Evolutionary conservation across 2,113 vertebrate genomes (phyloP).

Genomic region (Hipposideros armiger): DNA sequence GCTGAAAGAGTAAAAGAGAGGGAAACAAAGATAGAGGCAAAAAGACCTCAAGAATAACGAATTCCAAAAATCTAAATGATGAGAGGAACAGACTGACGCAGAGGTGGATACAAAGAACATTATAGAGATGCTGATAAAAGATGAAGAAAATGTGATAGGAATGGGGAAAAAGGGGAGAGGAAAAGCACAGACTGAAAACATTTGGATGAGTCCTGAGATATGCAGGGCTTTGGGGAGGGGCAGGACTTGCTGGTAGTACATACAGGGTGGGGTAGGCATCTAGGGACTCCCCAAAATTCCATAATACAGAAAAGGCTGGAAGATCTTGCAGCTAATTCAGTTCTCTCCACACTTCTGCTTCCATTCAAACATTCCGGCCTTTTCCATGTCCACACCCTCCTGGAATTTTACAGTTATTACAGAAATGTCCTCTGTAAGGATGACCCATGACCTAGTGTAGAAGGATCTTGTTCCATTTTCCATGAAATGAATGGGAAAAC

Average conservation of each 20-base stretch:
- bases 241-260: neutral
- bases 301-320: neutral
- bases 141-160: neutral
- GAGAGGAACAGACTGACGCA: neutral
- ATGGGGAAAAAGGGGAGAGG: neutral
- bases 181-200: neutral
- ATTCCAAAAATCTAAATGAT: neutral
- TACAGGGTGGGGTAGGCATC: neutral
- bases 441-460: neutral
- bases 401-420: neutral
- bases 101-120: slow-evolving; percentile 33
- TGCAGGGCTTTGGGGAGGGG: neutral
- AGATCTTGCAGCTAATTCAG: neutral
- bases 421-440: slow-evolving; percentile 24
- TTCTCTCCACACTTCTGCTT: neutral
- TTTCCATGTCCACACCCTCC: neutral
- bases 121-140: neutral
- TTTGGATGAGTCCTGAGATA: neutral
- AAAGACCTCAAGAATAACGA: slow-evolving; percentile 18
- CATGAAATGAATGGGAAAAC: slow-evolving; percentile 31
- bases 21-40: neutral
- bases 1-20: slow-evolving; percentile 25
- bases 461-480: slow-evolving; percentile 11
- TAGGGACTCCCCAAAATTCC: slow-evolving; percentile 4
- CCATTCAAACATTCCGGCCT: neutral